Base-by-base conservation (phyloP, 2,888 invertebrate species). In the Neuroscelio doddi region DNA sequence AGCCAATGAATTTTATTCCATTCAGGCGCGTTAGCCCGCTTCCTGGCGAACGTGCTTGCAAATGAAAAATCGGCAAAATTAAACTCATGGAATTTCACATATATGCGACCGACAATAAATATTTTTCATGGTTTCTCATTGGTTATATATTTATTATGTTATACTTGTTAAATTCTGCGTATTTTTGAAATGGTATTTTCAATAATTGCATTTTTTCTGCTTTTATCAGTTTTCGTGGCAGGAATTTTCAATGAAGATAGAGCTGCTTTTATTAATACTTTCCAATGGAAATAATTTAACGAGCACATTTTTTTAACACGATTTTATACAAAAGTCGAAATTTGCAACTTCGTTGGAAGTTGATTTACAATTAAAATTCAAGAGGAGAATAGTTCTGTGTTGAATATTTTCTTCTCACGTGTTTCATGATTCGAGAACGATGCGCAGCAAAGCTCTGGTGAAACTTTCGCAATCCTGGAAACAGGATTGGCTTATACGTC, bases 31-130 rank as follows among this genome's bases (percentile, higher is more conserved):
- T 38, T 36, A 36, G 44, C 36, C 26, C 39, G 39, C 47, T 62
- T 42, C 39, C 44, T 38, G 10, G 36, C 50, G 49, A 24, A 59
- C 46, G 56, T 63, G 56, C 41, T 63, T 42, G 26, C 47, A 63
- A 56, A 63, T 63, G 51, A 56, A 63, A 56, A 63, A 63, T 56
- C 52, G 51, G 47, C 45, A 36, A 63, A 63, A 57, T 63, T 56
- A 57, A 63, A 63, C 56, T 46, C 56, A 63, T 52, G 56, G 21
- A 52, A 62, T 56, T 45, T 56, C 56, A 24, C 46, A 55, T 26
- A n/a, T n/a, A 44, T 45, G 44, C 38, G 41, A 27, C 46, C 45
- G 32, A 26, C 46, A 47, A 34, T 26, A 34, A 45, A 62, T 51
- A 47, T 56, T 55, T 50, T 56, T 30, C 8, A 5, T 10, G 8